phyloP scores from a whole-genome alignment of 2,113 vertebrate genomes.

The Psophia crepitans region DNA sequence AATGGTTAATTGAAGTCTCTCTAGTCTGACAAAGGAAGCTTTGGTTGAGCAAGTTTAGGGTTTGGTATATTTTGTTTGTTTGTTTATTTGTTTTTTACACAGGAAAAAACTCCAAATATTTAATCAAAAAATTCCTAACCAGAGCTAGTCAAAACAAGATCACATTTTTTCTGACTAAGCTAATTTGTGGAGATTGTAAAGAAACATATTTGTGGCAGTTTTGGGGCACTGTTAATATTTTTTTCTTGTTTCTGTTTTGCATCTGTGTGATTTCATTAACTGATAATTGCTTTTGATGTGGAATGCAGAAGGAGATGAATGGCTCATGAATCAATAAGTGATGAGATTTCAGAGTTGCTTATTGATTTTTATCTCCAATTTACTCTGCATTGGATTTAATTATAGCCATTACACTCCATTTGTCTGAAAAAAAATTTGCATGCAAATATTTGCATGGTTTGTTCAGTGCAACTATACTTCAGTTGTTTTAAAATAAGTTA shows the following conservation, averaged over 20 bases:
- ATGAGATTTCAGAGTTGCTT: constrained; percentile 27
- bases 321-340: constrained; percentile 52
- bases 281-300: constrained; percentile 60
- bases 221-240: not conserved
- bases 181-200: not conserved
- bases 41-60: not conserved
- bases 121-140: not conserved
- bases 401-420: constrained; percentile 37
- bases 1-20: not conserved
- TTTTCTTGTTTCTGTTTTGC: constrained; percentile 22
- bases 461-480: not conserved
- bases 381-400: constrained; percentile 54
- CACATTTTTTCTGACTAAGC: not conserved
- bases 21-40: not conserved
- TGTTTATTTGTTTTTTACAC: no score
- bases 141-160: not conserved
- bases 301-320: constrained; percentile 36
- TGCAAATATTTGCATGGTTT: not conserved
- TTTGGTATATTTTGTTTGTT: no score
- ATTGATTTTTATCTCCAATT: constrained; percentile 62
- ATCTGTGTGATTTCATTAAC: constrained; percentile 61
- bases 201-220: not conserved
- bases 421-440: constrained; percentile 9
- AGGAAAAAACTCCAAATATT: not conserved
- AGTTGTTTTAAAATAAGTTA: not conserved